Conservation (phyloP, 2,113 vertebrate species). For the Coturnix japonica region DNA sequence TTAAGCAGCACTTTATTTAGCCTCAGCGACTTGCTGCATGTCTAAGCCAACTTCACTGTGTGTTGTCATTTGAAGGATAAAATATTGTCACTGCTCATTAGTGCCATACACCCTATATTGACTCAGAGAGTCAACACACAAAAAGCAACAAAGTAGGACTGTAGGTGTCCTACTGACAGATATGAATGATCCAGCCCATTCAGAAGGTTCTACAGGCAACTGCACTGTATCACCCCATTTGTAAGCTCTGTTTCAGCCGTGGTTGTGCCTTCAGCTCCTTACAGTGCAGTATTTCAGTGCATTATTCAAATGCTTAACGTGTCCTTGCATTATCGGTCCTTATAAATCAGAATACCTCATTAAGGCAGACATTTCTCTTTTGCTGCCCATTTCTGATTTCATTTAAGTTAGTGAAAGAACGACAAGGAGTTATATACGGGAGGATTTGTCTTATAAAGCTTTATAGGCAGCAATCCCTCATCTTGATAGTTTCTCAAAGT, state of each 20-base stretch:
- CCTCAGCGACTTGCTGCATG: not conserved
- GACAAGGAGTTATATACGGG: not conserved
- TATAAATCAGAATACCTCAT: slow-evolving; percentile 5
- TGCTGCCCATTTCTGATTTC: not conserved
- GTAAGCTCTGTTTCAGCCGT: not conserved
- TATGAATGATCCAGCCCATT: not conserved
- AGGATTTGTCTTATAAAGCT: slow-evolving; percentile 14
- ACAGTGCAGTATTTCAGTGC: not conserved
- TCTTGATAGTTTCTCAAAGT: slow-evolving; percentile 27
- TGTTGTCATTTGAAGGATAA: slow-evolving; percentile 9
- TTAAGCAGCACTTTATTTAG: slow-evolving; percentile 39
- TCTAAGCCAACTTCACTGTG: slow-evolving; percentile 1
- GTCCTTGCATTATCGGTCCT: not conserved
- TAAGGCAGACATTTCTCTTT: slow-evolving; percentile 1
- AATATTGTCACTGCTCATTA: not conserved
- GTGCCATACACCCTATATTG: not conserved
- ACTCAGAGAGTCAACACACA: not conserved
- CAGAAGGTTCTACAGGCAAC: not conserved
- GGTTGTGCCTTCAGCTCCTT: not conserved
- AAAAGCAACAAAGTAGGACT: not conserved
- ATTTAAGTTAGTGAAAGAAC: not conserved
- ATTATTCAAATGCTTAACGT: not conserved
- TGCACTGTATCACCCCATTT: not conserved
- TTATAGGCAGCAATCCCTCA: slow-evolving; percentile 16
- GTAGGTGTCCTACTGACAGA: not conserved